Evolutionary conservation across 23 tunicate species (phyloP), one percentile per base, ranked within the genome.

Genomic region (Aplidium turbinatum): DNA sequence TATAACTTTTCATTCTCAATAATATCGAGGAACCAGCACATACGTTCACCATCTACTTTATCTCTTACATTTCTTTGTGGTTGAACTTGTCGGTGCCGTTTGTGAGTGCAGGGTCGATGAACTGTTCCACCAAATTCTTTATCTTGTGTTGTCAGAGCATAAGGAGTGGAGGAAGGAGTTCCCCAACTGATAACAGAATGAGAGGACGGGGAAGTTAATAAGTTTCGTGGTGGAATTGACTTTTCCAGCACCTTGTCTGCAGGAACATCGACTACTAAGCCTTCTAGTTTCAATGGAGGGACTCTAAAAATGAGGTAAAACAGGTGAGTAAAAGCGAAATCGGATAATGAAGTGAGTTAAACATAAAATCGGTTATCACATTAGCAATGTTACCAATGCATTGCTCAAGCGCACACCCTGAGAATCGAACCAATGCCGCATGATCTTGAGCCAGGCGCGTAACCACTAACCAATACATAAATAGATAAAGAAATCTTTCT

Each of bases 111-210:
- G 0, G 96, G 96, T 28, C 96, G 57, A 47, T 68, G 66, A 11
- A 88, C 87, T 31, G 87, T 88, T 39, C 83, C 82, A 22, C 96
- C 96, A 33, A 80, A 50, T 48, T 67, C 58, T n/a, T 73, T 35
- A 48, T 88, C 86, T 33, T 80, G 45, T 21, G 35, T 42, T 35
- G 87, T 82, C 47, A 81, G 63, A 5, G 68, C 78, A 76, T 88
- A 81, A 29, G 96, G 87, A 6, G 82, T 26, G 20, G 86, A 66
- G 23, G 63, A 60, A 6, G 85, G 78, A 34, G 96, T 88, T 9
- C 96, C 96, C 96, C 96, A 88, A 34, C 96, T 88, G 35, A 88
- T 69, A 4, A 78, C 50, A 20, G 96, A 88, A 22, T 72, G 67
- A 3, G 96, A 69, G 3, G 75, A 73, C 0, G 96, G 96, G 0